Base-by-base conservation (phyloP, 2,888 invertebrate species). In the Sphaerophoria rueppellii region DNA sequence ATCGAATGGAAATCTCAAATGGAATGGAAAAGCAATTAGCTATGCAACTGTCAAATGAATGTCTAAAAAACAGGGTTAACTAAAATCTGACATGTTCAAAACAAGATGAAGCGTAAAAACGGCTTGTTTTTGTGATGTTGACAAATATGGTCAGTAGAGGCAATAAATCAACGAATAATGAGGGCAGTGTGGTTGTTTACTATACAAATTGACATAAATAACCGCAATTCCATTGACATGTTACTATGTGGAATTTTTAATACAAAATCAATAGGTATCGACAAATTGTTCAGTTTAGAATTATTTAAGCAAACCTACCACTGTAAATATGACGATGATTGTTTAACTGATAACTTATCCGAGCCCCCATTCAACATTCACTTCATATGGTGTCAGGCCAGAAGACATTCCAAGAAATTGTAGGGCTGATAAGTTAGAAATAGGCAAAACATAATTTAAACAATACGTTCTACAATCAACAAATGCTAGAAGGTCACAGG, bases 1-100 rank as follows among this genome's bases (percentile, higher is more conserved):
- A 54, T 54, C 54, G 32, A 43, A 54, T 67, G 32, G 40, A 43
- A 11, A 43, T 52, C 54, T 0, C 24, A 67, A n/a, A 67, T 67
- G 67, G 67, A 4, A 67, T 67, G 9, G 32, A 65, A 74, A 63
- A 35, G 58, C 24, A 52, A 61, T 32, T 58, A 58, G 14, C 14
- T 55, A 63, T 63, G 71, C 43, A 65, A 50, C 43, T 78, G 78
- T 58, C 70, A 63, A 55, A 50, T 7, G 14, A 63, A 77, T 35
- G 32, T 63, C 48, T n/a, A 60, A 60, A 46, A 54, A 69, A 67
- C 37, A 65, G 54, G 24, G 11, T 24, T 12, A 61, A 61, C n/a
- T 4, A 61, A 34, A 40, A 34, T 34, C 43, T 32, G 14, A 65
- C 67, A 67, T 32, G 40, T 12, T 7, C 11, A 4, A 37, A 46